Conservation (phyloP, 2,113 vertebrate genomes). For the Rhynchomys soricoides region DNA sequence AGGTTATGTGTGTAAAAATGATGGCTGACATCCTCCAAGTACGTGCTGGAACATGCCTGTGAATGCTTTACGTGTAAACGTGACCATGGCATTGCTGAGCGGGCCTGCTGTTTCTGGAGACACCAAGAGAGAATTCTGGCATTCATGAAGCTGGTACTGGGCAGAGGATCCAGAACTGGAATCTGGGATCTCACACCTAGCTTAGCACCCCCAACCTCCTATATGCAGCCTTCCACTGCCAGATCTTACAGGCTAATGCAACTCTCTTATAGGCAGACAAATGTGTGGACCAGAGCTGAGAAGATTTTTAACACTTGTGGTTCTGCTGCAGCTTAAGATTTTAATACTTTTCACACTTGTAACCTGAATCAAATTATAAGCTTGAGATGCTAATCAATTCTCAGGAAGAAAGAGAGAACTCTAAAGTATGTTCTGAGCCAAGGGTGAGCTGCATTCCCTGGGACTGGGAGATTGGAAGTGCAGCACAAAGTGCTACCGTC, state of each 20-base stretch:
- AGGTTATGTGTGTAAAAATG: background rate
- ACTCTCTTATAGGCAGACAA: background rate
- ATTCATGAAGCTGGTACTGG: background rate
- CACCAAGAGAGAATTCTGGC: background rate
- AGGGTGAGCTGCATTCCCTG: background rate
- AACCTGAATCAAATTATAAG: background rate
- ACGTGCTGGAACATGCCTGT: background rate
- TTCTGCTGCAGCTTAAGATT: background rate
- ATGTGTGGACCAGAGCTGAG: background rate
- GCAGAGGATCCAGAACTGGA: background rate
- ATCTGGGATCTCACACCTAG: too few species aligned
- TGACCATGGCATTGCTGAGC: rapidly evolving
- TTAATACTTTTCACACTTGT: background rate
- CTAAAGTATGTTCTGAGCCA: background rate
- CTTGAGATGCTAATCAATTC: background rate
- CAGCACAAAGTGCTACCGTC: background rate
- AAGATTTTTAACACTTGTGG: background rate
- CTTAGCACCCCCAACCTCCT: rapidly evolving
- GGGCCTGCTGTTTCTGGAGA: background rate
- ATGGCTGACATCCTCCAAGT: background rate
- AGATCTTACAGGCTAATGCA: rapidly evolving
- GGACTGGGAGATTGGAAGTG: background rate
- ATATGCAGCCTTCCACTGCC: too few species aligned
- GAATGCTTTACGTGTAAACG: background rate
- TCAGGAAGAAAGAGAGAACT: background rate